Conservation (phyloP, 2,113 vertebrate genomes). For the Rhinogobius similis region DNA sequence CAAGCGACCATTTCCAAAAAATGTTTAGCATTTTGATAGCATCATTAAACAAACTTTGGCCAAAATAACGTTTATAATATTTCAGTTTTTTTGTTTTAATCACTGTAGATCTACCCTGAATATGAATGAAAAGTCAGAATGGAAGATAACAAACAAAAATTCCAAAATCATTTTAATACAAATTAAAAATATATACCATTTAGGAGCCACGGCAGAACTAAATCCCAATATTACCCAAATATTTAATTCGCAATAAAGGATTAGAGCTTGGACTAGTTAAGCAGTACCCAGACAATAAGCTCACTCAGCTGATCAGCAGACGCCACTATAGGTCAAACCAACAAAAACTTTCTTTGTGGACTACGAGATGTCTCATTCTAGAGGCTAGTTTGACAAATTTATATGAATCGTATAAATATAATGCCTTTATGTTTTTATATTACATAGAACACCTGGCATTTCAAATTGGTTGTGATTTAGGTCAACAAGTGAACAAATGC, state of each 20-base stretch:
- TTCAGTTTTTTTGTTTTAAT: neutral
- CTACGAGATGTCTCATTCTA: neutral
- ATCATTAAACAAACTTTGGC: neutral
- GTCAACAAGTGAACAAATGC: conserved; percentile 3
- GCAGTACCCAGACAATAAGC: neutral
- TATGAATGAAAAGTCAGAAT: neutral
- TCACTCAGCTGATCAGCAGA: conserved; percentile 13
- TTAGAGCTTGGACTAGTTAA: neutral
- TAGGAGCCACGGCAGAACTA: neutral
- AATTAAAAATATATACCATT: no score
- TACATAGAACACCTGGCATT: neutral
- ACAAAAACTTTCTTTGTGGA: conserved; percentile 44
- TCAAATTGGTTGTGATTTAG: neutral
- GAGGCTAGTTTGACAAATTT: conserved; percentile 9
- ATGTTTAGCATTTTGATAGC: neutral
- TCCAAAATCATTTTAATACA: no score
- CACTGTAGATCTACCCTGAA: neutral
- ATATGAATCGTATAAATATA: conserved; percentile 3
- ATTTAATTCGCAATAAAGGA: no score
- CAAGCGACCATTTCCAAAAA: neutral
- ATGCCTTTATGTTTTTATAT: neutral
- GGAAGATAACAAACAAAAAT: neutral
- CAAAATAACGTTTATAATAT: neutral
- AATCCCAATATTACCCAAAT: neutral
- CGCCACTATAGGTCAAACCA: neutral